phyloP scores from a whole-genome alignment of 2,888 invertebrate species.

The Idaea dimidiata region DNA sequence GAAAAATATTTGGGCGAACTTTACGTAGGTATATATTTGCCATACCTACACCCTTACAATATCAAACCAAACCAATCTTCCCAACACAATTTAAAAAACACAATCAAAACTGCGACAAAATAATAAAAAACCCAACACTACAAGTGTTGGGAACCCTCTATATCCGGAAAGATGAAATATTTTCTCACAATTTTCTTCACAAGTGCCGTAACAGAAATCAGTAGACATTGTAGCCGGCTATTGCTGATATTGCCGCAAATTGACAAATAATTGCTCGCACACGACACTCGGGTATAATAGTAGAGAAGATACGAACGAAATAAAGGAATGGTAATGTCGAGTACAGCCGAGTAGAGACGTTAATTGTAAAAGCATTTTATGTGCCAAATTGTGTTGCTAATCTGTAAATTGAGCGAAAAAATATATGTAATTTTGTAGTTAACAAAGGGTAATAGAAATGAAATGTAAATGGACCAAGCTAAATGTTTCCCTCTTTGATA shows the following conservation, averaged over 20 bases:
- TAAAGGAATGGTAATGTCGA: neutral
- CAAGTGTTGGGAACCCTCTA: neutral
- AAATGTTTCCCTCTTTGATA: neutral
- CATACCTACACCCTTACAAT: neutral
- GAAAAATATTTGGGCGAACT: no score
- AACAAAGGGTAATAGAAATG: neutral
- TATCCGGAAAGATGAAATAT: neutral
- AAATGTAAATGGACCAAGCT: neutral
- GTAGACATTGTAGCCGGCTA: conserved; percentile 36
- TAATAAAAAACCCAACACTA: neutral
- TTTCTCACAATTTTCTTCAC: neutral
- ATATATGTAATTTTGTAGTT: neutral
- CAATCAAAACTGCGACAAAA: neutral
- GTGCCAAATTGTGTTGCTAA: neutral
- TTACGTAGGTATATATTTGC: no score
- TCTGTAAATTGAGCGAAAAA: neutral
- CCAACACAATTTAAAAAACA: neutral
- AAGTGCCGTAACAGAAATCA: conserved; percentile 34
- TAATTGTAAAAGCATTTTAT: neutral
- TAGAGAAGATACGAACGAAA: conserved; percentile 6
- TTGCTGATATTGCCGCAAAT: conserved; percentile 32
- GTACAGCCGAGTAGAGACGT: neutral
- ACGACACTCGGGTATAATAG: conserved; percentile 12
- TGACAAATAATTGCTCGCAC: conserved; percentile 38
- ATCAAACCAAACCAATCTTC: neutral